Percentiles rank a stretch among this genome's conserved stretches.
Evolutionary conservation across 1,140 invertebrate species (phyloP).

Genomic region (Vanessa tameamea): DNA sequence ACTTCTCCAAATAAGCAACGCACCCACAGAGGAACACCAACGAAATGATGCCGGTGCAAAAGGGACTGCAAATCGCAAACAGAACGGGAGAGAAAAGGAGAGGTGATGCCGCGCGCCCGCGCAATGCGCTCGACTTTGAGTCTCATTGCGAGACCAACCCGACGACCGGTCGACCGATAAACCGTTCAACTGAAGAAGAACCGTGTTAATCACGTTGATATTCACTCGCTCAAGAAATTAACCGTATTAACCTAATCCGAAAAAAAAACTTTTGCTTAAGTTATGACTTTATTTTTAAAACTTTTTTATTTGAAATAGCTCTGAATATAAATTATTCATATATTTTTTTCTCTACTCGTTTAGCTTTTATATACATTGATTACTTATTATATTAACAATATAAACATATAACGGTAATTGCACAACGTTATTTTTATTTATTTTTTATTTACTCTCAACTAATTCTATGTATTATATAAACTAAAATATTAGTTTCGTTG

Average conservation of each 20-base stretch:
- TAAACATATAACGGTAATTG: too few species aligned
- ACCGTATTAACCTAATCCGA: not conserved
- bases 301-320: too few species aligned
- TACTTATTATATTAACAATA: too few species aligned
- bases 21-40: not conserved
- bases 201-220: not conserved
- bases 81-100: constrained; percentile 29
- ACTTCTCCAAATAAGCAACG: not conserved
- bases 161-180: not conserved
- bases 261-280: too few species aligned
- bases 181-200: not conserved
- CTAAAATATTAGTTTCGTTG: too few species aligned
- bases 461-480: too few species aligned
- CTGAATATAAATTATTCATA: too few species aligned
- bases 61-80: constrained; percentile 16
- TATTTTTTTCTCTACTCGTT: too few species aligned
- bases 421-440: too few species aligned
- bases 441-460: too few species aligned
- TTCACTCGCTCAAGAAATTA: constrained; percentile 2
- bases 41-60: not conserved
- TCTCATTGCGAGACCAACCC: not conserved
- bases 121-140: constrained; percentile 33
- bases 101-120: constrained; percentile 42
- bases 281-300: too few species aligned
- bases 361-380: too few species aligned